These are phyloP conservation scores for Clitarchus hookeri DNA, from an alignment of 2,888 invertebrate genomes.

Conservation along the genomic window DNA sequence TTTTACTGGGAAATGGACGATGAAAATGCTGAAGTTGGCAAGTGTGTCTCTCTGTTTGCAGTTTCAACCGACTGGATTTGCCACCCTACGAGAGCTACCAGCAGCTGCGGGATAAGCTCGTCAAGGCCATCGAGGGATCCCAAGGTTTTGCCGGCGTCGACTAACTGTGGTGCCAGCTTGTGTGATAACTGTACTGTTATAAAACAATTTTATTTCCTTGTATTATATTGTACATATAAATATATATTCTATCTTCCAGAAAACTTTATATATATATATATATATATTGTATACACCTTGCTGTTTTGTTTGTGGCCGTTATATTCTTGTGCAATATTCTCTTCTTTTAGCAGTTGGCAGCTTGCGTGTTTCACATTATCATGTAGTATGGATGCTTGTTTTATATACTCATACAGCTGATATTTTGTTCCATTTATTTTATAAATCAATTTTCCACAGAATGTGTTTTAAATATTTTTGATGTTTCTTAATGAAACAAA, in stretches of 20 bases:
- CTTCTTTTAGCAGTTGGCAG: neutral
- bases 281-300: conserved; percentile 25
- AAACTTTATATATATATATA: conserved; percentile 18
- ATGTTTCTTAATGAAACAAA: conserved; percentile 3
- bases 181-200: conserved; percentile 26
- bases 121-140: conserved; percentile 97
- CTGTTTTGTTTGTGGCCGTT: conserved; percentile 14
- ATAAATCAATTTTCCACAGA: neutral
- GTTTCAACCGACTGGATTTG: conserved; percentile 97
- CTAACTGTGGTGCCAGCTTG: conserved; percentile 54
- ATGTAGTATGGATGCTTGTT: neutral
- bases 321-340: neutral
- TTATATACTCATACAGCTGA: conserved; percentile 7
- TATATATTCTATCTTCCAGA: neutral
- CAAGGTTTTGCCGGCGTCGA: conserved; percentile 99
- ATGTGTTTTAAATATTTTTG: neutral
- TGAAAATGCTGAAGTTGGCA: neutral
- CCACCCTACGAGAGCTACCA: conserved; percentile 97
- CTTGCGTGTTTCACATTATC: neutral
- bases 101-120: conserved; percentile 90
- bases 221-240: conserved; percentile 38
- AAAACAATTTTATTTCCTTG: conserved; percentile 19
- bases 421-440: neutral
- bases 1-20: too few relatives aligned
- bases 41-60: conserved; percentile 56